phyloP scores from a whole-genome alignment of 2,888 invertebrate genomes.

The Agonopterix heracliana region DNA sequence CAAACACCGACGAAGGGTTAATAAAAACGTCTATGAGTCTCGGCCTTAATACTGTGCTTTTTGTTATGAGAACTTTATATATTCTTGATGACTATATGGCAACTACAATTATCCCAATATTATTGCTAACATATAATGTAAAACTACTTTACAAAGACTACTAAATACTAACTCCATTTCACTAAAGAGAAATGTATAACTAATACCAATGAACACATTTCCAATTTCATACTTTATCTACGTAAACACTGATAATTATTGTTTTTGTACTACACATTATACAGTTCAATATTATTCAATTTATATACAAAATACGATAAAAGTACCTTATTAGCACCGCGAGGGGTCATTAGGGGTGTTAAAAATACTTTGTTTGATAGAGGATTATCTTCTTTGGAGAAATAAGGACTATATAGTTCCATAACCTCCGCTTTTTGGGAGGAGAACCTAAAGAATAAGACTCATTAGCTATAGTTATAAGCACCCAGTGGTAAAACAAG shows the following conservation, averaged over 20 bases:
- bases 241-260: constrained; percentile 57
- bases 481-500: constrained; percentile 26
- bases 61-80: no score
- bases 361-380: constrained; percentile 50
- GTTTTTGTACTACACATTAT: constrained; percentile 43
- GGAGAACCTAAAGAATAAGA: constrained; percentile 59
- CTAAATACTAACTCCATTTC: constrained; percentile 1
- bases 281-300: constrained; percentile 20
- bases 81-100: no score
- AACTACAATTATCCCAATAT: not conserved
- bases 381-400: constrained; percentile 56
- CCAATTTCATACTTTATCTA: constrained; percentile 40
- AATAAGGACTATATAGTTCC: constrained; percentile 63
- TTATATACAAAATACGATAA: constrained; percentile 27
- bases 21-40: no score
- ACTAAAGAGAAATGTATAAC: constrained; percentile 16
- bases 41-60: no score
- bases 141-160: constrained; percentile 16
- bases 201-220: constrained; percentile 27
- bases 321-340: constrained; percentile 58
- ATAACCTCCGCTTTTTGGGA: constrained; percentile 67
- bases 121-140: not conserved
- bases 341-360: constrained; percentile 66
- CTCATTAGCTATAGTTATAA: constrained; percentile 33
- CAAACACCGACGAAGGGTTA: no score